Base-by-base conservation (phyloP, 2,113 vertebrate species). In the Caranx ignobilis region DNA sequence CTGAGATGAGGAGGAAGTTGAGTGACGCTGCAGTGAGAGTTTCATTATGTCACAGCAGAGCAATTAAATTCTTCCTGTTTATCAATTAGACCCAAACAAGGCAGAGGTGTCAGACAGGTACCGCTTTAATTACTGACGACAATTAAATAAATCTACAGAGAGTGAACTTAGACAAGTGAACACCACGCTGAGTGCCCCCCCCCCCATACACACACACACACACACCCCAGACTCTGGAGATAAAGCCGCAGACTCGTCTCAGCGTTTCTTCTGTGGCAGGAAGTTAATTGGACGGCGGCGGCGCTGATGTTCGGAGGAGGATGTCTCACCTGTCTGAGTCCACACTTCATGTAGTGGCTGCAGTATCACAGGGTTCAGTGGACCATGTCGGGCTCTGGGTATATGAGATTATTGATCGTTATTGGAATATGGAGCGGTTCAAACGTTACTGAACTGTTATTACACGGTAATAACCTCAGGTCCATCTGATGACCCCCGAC, bases 121-220 rank as follows among this genome's bases (percentile, higher is more conserved):
- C 66, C 15, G 50, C 65, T 86, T 90, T 94, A 92, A 94, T 93
- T 90, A 91, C 75, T 19, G 69, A 71, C 39, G 11, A 79, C 77
- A 84, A 69, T 79, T 84, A 82, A 88, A 83, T 84, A 82, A 88
- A 83, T 86, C 73, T 67, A 41, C 8, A 41, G 68, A 86, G 81
- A 80, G 57, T 3, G 1, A 81, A 75, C 34, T 32, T 67, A 79
- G 81, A 87, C 70, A 81, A 86, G 87, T 59, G 19, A 88, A 71
- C 73, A 10, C 6, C 56, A 74, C 62, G 54, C 41, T 79, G 62
- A 75, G 56, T 70, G 26, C 70, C 66, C 39, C 55, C 47, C 37
- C 76, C 79, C 73, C 82, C 52, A 26, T n/a, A n/a, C n/a, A 26
- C 1, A 26, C 26, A 26, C 26, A 26, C 26, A 26, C 26, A 26